Base-by-base conservation (phyloP, 2,113 vertebrate species). In the Rhinoptilus africanus region DNA sequence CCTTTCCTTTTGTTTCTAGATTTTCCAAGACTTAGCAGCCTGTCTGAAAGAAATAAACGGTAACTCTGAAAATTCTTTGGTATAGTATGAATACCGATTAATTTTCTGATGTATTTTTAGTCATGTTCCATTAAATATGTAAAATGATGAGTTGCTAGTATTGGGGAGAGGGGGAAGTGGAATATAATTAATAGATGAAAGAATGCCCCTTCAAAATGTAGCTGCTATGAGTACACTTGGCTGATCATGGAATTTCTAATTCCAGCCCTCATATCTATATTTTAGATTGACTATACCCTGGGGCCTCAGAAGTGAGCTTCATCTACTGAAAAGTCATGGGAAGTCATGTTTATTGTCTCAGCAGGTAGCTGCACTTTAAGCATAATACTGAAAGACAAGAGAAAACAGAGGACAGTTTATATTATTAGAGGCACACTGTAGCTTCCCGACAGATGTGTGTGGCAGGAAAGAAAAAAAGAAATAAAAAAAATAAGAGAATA, bases 181-280 rank as follows among this genome's bases (percentile, higher is more conserved):
- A 96, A 92, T 84, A 89, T 97, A 96, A 97, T 98, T 98, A 96
- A 98, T 97, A 97, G 91, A 97, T 96, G 93, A 97, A 97, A 97
- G 97, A 96, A 97, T 96, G 84, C 75, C 89, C 94, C 88, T 97
- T 97, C 93, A 96, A 96, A 98, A 98, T 93, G 93, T 91, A 94
- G 77, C 89, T 97, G 88, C 88, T 97, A 57, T 96, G 97, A 98
- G 96, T 97, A 97, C 89, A 97, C 77, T 96, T 97, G 88, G 92
- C 88, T 97, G 97, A 97, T 97, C 95, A 94, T 76, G 97, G 98
- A 97, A 96, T 97, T 95, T 98, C 95, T 97, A 97, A 96, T 97
- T 98, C 85, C 76, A 93, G 68, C 64, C 88, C 90, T 98, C 89
- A 80, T 95, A 97, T 96, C 43, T 80, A 80, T 97, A 96, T 97